Evolutionary conservation across 2,888 invertebrate genomes (phyloP), one percentile per base, ranked within the genome.

Genomic region (Trichopria drosophilae): DNA sequence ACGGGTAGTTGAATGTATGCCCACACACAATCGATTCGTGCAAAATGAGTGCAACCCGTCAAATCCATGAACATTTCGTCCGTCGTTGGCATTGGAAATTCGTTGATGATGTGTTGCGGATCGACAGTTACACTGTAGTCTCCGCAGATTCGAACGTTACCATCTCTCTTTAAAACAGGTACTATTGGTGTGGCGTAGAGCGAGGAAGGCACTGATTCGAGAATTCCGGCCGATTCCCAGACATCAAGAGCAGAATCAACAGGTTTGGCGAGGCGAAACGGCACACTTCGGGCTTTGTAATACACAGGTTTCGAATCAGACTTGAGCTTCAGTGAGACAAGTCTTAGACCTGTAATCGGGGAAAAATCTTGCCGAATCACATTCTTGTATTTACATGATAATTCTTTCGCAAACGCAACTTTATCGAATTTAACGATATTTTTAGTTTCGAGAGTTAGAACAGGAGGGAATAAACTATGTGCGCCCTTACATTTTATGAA

Each of bases 141-240:
- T 6, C 58, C 59, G 32, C 59, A 61, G 9, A 61, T 37, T 20
- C 66, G 48, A 2, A 70, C 55, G 7, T 34, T 26, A 7, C 55
- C 55, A 39, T 62, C 55, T 24, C 51, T 53, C 52, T 68, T 67
- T 10, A 53, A 23, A n/a, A 69, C 62, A 4, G 62, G 61, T 1
- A 68, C 68, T 20, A 67, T 61, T 2, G 69, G 68, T 6, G 70
- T 68, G 9, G 63, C 67, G 61, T 65, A 68, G 35, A 64, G 60
- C 10, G 64, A 63, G 15, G 37, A 19, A 26, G 68, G 37, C 32
- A 59, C 44, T 32, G 51, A 26, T 57, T 43, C 41, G 58, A 53
- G 19, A 44, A 60, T 59, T 53, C 59, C 41, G 44, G 48, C 24
- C 55, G 56, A 10, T 58, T 37, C 44, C 45, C 41, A 22, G 40